These are phyloP conservation scores for Grapholita molesta DNA, from an alignment of 1,140 invertebrate species.

Conservation along the genomic window DNA sequence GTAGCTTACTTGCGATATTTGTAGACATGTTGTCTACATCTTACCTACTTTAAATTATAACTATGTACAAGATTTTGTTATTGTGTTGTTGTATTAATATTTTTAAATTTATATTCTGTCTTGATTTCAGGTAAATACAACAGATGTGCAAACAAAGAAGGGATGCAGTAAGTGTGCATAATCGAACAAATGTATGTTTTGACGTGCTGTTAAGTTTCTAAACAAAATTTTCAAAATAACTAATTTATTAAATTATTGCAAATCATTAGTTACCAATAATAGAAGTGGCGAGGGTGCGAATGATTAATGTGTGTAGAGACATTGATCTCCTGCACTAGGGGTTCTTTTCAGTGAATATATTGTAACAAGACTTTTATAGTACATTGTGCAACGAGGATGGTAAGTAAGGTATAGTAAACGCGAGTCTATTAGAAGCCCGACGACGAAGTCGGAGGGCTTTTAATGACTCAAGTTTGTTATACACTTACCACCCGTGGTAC, in stretches of 20 bases:
- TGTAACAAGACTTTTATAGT: background rate
- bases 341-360: background rate
- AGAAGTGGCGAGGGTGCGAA: constrained; percentile 20
- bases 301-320: constrained; percentile 39
- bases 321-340: constrained; percentile 17
- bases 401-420: too few relatives aligned
- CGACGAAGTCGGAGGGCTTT: too few relatives aligned
- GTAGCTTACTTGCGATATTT: too few relatives aligned
- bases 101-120: background rate
- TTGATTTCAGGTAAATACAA: constrained; percentile 20
- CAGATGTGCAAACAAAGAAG: background rate
- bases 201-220: background rate
- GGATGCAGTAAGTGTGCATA: constrained; percentile 6
- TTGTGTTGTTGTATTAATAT: background rate
- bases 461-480: too few relatives aligned
- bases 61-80: too few relatives aligned
- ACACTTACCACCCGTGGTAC: too few relatives aligned
- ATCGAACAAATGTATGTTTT: background rate
- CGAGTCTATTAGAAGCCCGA: too few relatives aligned
- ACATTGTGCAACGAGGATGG: too few relatives aligned
- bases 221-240: constrained; percentile 27
- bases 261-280: constrained; percentile 30
- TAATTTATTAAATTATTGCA: constrained; percentile 26
- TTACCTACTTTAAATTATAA: too few relatives aligned
- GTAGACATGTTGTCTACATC: too few relatives aligned